These are phyloP conservation scores for Caenorhabditis sp. DNA, from an alignment of 2,888 invertebrate genomes.

Conservation along the genomic window DNA sequence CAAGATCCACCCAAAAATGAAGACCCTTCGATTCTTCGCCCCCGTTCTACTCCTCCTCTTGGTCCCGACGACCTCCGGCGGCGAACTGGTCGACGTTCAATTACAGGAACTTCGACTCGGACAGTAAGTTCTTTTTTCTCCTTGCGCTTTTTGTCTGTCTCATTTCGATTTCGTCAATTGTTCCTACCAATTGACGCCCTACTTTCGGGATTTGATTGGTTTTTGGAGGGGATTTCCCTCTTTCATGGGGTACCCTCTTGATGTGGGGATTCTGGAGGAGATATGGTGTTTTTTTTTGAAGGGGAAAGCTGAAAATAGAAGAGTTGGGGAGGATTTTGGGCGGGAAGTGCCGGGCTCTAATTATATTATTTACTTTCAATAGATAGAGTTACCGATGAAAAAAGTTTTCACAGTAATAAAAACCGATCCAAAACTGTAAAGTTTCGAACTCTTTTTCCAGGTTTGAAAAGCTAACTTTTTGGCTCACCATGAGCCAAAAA, in stretches of 20 bases:
- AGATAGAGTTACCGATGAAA: no score
- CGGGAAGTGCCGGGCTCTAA: no score
- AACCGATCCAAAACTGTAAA: no score
- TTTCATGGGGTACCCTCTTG: neutral
- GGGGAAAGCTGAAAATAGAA: neutral
- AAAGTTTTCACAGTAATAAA: no score
- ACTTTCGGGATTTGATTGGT: constrained; percentile 32
- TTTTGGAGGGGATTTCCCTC: neutral
- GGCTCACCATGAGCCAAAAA: no score
- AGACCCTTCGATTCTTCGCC: constrained; percentile 13
- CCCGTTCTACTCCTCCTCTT: neutral
- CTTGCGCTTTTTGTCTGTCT: neutral
- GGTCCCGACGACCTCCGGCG: constrained; percentile 14
- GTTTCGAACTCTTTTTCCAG: no score
- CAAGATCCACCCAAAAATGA: constrained; percentile 4
- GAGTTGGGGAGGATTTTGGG: constrained; percentile 17
- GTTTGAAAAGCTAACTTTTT: no score
- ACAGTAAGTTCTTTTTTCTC: constrained; percentile 72
- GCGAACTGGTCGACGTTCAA: constrained; percentile 73
- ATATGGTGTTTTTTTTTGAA: constrained; percentile 7
- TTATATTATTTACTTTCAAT: no score
- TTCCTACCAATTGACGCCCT: constrained; percentile 28
- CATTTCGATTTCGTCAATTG: constrained; percentile 21
- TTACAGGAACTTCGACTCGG: constrained; percentile 77
- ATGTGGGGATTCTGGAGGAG: no score